phyloP scores from a whole-genome alignment of 2,113 vertebrate species.

The Ifrita kowaldi region DNA sequence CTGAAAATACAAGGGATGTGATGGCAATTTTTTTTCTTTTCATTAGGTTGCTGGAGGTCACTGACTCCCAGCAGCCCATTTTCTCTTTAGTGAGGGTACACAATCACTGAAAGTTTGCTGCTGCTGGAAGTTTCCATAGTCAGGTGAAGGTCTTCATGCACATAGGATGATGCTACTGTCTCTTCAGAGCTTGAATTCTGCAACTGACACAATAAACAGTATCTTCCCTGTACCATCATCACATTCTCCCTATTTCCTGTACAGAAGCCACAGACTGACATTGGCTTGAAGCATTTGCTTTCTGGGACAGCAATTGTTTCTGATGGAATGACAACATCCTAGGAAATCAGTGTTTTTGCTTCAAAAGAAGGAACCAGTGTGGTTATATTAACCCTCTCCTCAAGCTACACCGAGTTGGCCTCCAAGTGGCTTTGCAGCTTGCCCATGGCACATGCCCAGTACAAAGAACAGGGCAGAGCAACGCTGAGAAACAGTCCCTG shows the following conservation, averaged over 20 bases:
- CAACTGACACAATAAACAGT: not conserved
- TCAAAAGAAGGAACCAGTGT: not conserved
- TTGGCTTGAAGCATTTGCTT: not conserved
- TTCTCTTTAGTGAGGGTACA: not conserved
- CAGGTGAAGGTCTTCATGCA: not conserved
- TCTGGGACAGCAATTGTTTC: not conserved
- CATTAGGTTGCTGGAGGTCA: not conserved
- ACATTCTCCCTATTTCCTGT: not conserved
- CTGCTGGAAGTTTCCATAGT: not conserved
- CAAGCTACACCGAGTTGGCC: not conserved
- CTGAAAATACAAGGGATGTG: not conserved
- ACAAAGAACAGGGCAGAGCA: not conserved
- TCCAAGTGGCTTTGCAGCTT: not conserved
- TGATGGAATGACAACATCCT: not conserved
- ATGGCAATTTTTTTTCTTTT: not conserved
- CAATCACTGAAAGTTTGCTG: not conserved
- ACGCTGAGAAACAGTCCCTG: not conserved
- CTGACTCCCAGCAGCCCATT: not conserved
- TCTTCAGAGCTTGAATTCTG: not conserved
- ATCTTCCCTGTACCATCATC: not conserved
- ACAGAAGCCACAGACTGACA: not conserved
- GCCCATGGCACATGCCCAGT: not conserved
- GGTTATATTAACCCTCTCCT: not conserved
- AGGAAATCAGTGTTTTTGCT: not conserved
- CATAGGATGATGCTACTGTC: not conserved